A percentile compares a stretch with the other conserved stretches of the same genome.
These are phyloP conservation scores for Lacanobia oleracea DNA, from an alignment of 2,888 invertebrate species.

Conservation along the genomic window DNA sequence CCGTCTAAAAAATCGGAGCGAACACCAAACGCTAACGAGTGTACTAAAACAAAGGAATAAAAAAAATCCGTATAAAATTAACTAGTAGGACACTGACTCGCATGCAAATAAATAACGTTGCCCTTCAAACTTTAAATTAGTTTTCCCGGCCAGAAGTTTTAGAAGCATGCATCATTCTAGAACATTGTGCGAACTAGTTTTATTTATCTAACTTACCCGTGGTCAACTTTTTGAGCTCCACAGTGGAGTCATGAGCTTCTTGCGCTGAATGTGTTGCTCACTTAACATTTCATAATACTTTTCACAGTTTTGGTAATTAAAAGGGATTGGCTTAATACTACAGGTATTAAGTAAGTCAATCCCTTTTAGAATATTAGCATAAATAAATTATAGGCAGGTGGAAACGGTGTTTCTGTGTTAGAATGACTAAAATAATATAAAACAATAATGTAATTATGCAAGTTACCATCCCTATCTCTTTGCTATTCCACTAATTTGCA, in stretches of 20 bases:
- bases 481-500: too few relatives aligned
- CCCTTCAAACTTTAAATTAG: slow-evolving; percentile 81
- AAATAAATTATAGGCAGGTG: too few relatives aligned
- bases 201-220: slow-evolving; percentile 61
- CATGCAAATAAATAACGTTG: slow-evolving; percentile 72
- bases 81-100: slow-evolving; percentile 54
- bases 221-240: slow-evolving; percentile 42
- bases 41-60: slow-evolving; percentile 31
- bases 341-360: too few relatives aligned
- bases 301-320: neutral
- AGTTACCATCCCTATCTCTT: too few relatives aligned
- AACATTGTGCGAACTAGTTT: slow-evolving; percentile 68
- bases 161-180: slow-evolving; percentile 75
- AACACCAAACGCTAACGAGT: slow-evolving; percentile 23
- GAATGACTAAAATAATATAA: too few relatives aligned
- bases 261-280: slow-evolving; percentile 19
- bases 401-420: neutral
- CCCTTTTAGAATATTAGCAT: too few relatives aligned
- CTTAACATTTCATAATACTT: neutral
- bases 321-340: neutral
- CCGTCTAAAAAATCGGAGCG: slow-evolving; percentile 6
- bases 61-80: slow-evolving; percentile 54
- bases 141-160: slow-evolving; percentile 69
- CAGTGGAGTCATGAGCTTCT: slow-evolving; percentile 29
- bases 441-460: too few relatives aligned